Evolutionary conservation across 1,140 invertebrate species (phyloP), one percentile per base, ranked within the genome.

Genomic region (Pseudoatta argentina): DNA sequence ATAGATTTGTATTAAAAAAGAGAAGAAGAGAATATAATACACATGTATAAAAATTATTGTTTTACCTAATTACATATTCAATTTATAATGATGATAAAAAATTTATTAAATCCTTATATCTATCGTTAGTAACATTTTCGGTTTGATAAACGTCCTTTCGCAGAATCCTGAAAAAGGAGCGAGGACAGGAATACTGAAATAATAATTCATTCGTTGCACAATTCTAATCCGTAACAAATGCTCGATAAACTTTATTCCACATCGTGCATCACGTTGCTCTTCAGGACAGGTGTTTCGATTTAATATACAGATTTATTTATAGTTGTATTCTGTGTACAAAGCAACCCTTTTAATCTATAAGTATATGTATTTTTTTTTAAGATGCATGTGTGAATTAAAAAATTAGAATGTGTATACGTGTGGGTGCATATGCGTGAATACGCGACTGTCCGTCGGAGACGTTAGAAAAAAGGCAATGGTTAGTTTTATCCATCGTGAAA

Each of bases 211-310:
- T 55, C 14, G 53, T 72, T 48, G 39, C 48, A 21, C 53, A 6
- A 8, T 85, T 85, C 12, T 67, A 27, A 86, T 86, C 72, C 71
- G 63, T 91, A 91, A 88, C 88, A 88, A 92, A 92, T 89, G 76
- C 82, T 91, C 88, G 85, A 92, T 90, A 93, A 93, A 93, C 86
- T 93, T 93, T 92, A 92, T 92, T 93, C 66, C 77, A 78, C 39
- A 79, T 88, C 64, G 59, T 91, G 87, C 89, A 87, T 90, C 79
- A 87, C 85, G 67, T 82, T 86, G 66, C 66, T 76, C 55, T 87
- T 85, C 44, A 44, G 51, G 30, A 79, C 30, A 53, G 39, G 8
- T 48, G 61, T 66, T 12, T 63, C 72, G 27, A 48, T 77, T 67
- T 27, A 86, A 64, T 39, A 72, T 87, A 87, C 75, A 86, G 55